phyloP scores from a whole-genome alignment of 53 echinoderm and acorn worm genomes.

The Stichopus horrens region DNA sequence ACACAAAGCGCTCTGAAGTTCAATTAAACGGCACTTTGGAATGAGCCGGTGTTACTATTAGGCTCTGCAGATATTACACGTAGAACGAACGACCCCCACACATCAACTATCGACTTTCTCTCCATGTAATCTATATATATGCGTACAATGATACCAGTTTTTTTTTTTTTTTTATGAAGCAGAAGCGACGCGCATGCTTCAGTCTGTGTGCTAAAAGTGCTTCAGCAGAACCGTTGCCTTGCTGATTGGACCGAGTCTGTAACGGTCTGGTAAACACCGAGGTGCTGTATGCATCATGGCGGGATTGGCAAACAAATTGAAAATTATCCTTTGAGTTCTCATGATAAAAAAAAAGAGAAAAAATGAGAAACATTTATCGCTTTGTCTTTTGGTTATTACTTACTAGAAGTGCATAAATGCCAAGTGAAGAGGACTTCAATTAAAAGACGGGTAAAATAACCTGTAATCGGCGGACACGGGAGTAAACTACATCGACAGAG shows the following conservation, averaged over 20 bases:
- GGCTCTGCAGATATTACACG: too few relatives aligned
- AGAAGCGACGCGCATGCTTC: background rate
- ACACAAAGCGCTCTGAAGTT: background rate
- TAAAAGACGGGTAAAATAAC: too few relatives aligned
- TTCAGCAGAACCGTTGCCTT: background rate
- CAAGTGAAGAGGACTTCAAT: too few relatives aligned
- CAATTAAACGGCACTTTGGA: conserved; percentile 26
- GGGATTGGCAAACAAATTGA: background rate
- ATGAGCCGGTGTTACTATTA: background rate
- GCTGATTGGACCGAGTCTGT: conserved; percentile 39
- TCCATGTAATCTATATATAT: too few relatives aligned
- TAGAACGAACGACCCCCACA: too few relatives aligned
- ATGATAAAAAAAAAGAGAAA: background rate
- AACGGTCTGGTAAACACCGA: conserved; percentile 15
- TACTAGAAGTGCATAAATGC: background rate
- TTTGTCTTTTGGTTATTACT: background rate
- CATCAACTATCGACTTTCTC: too few relatives aligned
- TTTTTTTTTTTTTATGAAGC: background rate
- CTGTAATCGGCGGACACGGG: too few relatives aligned
- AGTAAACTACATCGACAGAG: too few relatives aligned
- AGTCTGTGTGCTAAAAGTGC: background rate
- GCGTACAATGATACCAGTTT: too few relatives aligned
- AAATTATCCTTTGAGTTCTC: background rate
- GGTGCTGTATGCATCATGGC: background rate
- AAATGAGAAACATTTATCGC: background rate